A percentile compares a stretch with the other conserved stretches of the same genome.
Evolutionary conservation across 2,888 invertebrate species (phyloP).

Genomic region (Bellardia pandia): DNA sequence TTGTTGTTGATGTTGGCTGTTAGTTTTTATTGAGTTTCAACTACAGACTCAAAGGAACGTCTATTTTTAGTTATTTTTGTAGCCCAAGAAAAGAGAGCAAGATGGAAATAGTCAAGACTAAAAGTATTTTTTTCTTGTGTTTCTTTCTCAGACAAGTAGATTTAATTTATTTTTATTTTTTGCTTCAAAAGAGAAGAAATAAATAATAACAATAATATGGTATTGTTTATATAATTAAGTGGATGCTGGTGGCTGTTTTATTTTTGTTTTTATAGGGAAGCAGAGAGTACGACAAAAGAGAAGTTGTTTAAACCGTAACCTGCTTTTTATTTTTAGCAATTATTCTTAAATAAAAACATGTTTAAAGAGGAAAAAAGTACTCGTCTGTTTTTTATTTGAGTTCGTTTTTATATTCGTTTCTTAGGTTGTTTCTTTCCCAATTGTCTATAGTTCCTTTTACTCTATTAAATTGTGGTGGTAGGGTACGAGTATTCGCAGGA

Average conservation of each 20-base stretch:
- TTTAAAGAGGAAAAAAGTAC: constrained; percentile 1
- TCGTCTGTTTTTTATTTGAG: constrained; percentile 17
- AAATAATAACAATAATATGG: constrained; percentile 20
- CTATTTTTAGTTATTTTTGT: constrained; percentile 19
- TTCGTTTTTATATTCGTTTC: constrained; percentile 50
- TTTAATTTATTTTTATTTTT: constrained; percentile 10
- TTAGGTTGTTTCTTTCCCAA: constrained; percentile 26
- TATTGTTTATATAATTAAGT: constrained; percentile 23
- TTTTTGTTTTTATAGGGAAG: neutral
- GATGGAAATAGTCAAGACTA: neutral
- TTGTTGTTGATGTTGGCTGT: constrained; percentile 61
- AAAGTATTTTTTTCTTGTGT: neutral
- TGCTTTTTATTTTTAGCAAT: constrained; percentile 42
- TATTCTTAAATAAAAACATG: constrained; percentile 36
- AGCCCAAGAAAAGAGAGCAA: neutral
- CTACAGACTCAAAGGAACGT: constrained; percentile 13
- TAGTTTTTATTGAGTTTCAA: constrained; percentile 18
- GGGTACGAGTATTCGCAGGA: neutral
- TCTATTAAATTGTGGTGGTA: neutral
- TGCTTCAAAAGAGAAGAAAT: neutral
- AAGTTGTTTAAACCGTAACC: constrained; percentile 16
- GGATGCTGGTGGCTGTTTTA: neutral
- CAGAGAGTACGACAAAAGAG: neutral
- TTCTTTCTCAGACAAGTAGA: neutral
- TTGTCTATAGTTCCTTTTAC: constrained; percentile 6